Conservation (phyloP, 1,140 invertebrate species). For the Drosophila nikananu region DNA sequence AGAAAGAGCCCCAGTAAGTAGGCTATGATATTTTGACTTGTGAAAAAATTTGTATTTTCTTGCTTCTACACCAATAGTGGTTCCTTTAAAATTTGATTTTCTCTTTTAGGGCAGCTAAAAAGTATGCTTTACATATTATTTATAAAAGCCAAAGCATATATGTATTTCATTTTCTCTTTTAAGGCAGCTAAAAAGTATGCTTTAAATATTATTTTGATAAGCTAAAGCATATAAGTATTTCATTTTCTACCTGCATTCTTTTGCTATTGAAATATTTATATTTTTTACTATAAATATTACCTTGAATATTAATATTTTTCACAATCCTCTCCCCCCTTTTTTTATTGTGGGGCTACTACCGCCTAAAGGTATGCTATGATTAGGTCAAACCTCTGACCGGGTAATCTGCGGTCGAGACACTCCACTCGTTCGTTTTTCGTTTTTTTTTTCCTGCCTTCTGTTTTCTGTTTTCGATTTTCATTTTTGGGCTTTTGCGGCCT, state of each 20-base stretch:
- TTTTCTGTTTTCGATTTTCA: slow-evolving; percentile 3
- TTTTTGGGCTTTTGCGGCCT: slow-evolving; percentile 25
- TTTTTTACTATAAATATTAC: neutral
- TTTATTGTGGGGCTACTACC: neutral
- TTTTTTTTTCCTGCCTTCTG: neutral
- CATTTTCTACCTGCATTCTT: neutral
- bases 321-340: neutral
- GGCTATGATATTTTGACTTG: too few species aligned
- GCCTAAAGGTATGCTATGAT: neutral
- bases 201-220: neutral
- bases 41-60: neutral
- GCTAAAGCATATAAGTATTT: too few species aligned
- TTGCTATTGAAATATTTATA: neutral
- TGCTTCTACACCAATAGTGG: too few species aligned
- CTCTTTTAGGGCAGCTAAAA: too few species aligned
- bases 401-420: slow-evolving; percentile 2
- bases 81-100: too few species aligned
- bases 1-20: neutral
- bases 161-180: too few species aligned
- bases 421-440: neutral
- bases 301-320: neutral
- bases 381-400: neutral
- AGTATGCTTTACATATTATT: neutral
- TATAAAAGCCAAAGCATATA: neutral
- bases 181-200: too few species aligned